phyloP scores from a whole-genome alignment of 1,140 invertebrate species.

The Drosophila biarmipes region DNA sequence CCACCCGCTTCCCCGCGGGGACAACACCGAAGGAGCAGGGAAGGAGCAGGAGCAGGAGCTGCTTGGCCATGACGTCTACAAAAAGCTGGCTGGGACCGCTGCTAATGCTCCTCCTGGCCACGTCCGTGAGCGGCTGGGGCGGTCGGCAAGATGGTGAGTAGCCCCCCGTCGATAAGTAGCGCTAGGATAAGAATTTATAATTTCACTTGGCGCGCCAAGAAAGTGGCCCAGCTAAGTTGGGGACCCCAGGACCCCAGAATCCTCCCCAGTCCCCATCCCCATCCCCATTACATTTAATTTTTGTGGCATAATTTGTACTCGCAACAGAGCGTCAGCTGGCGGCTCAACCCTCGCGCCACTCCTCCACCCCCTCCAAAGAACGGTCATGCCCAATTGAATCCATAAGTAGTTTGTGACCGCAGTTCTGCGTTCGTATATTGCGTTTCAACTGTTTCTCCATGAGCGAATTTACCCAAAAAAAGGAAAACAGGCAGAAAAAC shows the following conservation, averaged over 20 bases:
- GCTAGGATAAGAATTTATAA: conserved; percentile 83
- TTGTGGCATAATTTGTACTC: conserved; percentile 74
- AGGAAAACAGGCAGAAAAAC: conserved; percentile 14
- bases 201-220: conserved; percentile 52
- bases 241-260: not conserved
- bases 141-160: conserved; percentile 83
- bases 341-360: conserved; percentile 17
- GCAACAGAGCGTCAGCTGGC: conserved; percentile 70
- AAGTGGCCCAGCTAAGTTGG: conserved; percentile 1
- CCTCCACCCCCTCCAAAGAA: not conserved
- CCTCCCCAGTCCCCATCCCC: not conserved
- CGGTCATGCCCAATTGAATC: conserved; percentile 81
- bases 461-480: conserved; percentile 62
- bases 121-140: conserved; percentile 75
- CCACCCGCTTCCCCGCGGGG: conserved; percentile 32
- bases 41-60: conserved; percentile 24
- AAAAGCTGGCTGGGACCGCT: conserved; percentile 73
- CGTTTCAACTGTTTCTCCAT: conserved; percentile 80
- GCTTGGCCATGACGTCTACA: conserved; percentile 55
- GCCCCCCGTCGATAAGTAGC: conserved; percentile 65
- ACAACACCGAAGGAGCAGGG: conserved; percentile 54
- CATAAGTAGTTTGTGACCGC: conserved; percentile 83
- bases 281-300: conserved; percentile 74
- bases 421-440: conserved; percentile 79
- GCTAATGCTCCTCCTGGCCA: conserved; percentile 74